Evolutionary conservation across 1,140 invertebrate genomes (phyloP), one percentile per base, ranked within the genome.

Genomic region (Kradibia gibbosae): DNA sequence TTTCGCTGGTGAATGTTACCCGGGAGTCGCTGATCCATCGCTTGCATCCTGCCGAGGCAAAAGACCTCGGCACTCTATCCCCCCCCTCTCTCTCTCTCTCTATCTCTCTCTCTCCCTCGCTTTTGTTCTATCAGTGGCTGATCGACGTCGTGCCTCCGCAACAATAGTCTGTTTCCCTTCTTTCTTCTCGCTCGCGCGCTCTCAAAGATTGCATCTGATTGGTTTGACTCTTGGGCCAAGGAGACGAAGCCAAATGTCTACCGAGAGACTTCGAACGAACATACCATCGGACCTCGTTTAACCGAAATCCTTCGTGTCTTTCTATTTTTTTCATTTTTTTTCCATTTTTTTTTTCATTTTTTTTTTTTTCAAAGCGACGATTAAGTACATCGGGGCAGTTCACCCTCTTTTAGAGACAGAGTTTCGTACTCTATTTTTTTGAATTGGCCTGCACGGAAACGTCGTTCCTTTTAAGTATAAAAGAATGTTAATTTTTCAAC

Each of bases 101-200:
- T 67, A 0, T 53, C 45, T 45, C 45, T 78, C 36, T 65, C n/a
- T n/a, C n/a, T n/a, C 57, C 22, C 4, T 34, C 15, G 39, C 55
- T 31, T 80, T 80, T 75, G 72, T 80, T 80, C 28, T 74, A 80
- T 74, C 42, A n/a, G 70, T 28, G 22, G 39, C 55, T 67, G 79
- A 67, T 80, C 78, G 78, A 80, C 42, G 72, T 73, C 53, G 39
- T 75, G 62, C 53, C 45, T 67, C 31, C 1, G n/a, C 60, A 60
- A 75, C 57, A 81, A 65, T 81, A 36, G 22, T 55, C 42, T 34
- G 36, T 77, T 45, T 45, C 57, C 45, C 65, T 74, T 80, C 50
- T 60, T 73, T 80, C 72, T 80, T 74, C 45, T 50, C 70, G 25
- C 31, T 60, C 57, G 25, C 76, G 45, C 45, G 45, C n/a, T 22